Evolutionary conservation across 2,113 vertebrate species (phyloP).

Genomic region (Brachyhypopomus gauderio): DNA sequence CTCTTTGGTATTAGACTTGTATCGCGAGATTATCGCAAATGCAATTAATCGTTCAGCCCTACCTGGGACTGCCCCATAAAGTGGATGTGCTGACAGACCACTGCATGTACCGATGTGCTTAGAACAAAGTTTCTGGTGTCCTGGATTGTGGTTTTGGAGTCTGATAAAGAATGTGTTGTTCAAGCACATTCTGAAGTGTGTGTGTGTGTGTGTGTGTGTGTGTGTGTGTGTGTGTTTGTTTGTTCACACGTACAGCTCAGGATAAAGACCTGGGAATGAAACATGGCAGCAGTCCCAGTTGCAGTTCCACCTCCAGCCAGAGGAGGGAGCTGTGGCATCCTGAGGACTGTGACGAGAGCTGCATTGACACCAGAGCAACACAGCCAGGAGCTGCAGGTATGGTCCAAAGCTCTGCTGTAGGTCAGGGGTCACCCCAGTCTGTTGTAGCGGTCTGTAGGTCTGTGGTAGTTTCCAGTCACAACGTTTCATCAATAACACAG

Average conservation of each 20-base stretch:
- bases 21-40: no score
- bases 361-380: background rate
- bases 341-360: conserved; percentile 7
- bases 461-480: no score
- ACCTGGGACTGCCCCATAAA: no score
- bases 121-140: background rate
- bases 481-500: no score
- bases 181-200: background rate
- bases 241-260: conserved; percentile 51
- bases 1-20: no score
- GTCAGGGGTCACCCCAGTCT: no score
- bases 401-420: no score
- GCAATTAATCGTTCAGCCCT: no score
- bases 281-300: conserved; percentile 48
- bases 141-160: no score
- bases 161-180: no score
- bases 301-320: background rate
- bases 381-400: conserved; percentile 49
- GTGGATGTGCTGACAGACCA: background rate
- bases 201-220: background rate
- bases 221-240: conserved; percentile 13
- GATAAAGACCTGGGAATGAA: background rate
- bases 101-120: background rate
- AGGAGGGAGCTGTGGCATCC: conserved; percentile 38
- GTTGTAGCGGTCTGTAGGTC: no score